Evolutionary conservation across 2,113 vertebrate species (phyloP).

Genomic region (Grus americana): DNA sequence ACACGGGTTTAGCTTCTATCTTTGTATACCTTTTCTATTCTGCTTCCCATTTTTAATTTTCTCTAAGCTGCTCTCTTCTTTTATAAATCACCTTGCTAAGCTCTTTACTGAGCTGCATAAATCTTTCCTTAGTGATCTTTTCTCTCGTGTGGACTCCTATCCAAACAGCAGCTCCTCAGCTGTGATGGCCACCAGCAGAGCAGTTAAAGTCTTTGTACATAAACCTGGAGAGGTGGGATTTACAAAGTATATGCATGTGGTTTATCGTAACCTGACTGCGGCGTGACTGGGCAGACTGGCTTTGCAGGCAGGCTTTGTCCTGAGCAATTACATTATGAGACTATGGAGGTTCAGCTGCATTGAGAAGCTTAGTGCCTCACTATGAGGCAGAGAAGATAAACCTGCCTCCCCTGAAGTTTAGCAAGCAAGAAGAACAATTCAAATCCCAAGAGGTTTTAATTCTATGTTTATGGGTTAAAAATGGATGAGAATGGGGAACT

Average conservation of each 20-base stretch:
- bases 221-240: background rate
- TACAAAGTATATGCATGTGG: background rate
- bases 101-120: background rate
- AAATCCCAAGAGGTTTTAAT: background rate
- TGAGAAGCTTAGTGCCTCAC: background rate
- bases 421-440: background rate
- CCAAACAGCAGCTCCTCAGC: background rate
- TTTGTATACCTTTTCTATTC: background rate
- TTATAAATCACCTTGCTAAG: constrained; percentile 11
- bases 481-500: background rate
- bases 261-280: background rate
- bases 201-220: background rate
- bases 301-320: background rate
- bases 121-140: background rate
- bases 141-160: background rate
- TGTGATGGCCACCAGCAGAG: background rate
- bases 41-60: constrained; percentile 39
- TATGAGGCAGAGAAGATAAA: background rate
- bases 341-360: background rate
- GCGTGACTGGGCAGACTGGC: background rate
- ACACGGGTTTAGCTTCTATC: background rate
- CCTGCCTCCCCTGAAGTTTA: background rate
- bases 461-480: background rate
- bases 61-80: constrained; percentile 13
- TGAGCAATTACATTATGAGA: background rate